phyloP scores from a whole-genome alignment of 1,140 invertebrate genomes.

The Bombus superbus region DNA sequence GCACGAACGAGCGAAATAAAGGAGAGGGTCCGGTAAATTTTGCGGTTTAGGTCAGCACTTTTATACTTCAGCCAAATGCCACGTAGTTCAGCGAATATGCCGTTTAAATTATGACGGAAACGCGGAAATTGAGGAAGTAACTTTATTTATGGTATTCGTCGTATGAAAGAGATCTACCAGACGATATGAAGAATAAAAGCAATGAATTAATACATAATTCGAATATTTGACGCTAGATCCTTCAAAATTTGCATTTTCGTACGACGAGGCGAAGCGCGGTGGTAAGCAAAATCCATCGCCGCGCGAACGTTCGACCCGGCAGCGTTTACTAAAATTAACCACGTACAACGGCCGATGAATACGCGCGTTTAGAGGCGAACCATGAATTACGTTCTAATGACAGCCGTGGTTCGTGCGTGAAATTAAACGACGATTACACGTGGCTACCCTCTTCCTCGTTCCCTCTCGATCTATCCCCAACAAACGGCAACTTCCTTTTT shows the following conservation, averaged over 20 bases:
- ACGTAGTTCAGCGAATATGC: too few species aligned
- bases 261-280: background rate
- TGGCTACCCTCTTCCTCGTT: constrained; percentile 35
- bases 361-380: constrained; percentile 12
- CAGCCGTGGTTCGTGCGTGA: constrained; percentile 52
- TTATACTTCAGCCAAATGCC: too few species aligned
- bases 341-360: background rate
- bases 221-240: too few species aligned
- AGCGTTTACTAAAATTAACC: constrained; percentile 26
- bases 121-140: too few species aligned
- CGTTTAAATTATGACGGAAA: too few species aligned
- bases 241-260: too few species aligned
- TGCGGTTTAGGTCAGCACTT: too few species aligned
- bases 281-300: background rate
- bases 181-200: too few species aligned
- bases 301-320: background rate
- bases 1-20: constrained; percentile 55
- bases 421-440: constrained; percentile 64
- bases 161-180: too few species aligned
- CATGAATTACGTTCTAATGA: constrained; percentile 57
- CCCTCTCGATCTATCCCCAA: constrained; percentile 25
- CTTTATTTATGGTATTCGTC: too few species aligned
- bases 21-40: background rate
- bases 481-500: background rate
- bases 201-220: too few species aligned